Evolutionary conservation across 1,140 invertebrate genomes (phyloP), one percentile per base, ranked within the genome.

Genomic region (Aphelenchoides besseyi): DNA sequence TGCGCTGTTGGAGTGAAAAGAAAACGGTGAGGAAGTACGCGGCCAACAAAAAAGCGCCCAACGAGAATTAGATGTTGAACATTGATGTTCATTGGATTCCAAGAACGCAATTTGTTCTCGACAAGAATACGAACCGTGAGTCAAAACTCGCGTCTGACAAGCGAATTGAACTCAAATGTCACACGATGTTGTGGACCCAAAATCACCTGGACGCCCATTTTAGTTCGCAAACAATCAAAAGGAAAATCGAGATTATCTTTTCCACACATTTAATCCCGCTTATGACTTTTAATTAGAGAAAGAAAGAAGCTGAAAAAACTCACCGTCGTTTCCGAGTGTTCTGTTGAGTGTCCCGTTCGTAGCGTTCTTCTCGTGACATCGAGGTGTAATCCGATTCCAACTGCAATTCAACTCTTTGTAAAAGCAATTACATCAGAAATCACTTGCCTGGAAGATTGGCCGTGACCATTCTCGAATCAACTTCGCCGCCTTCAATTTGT

Each of bases 301-400:
- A 18, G 52, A 66, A 70, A 72, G 12, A 3, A 16, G 52, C 3
- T 69, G 26, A 66, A 70, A 28, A 54, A 57, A 77, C 48, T 55
- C 88, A 85, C 66, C 88, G 87, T 78, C 88, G 89, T 80, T 90
- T 90, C 12, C 61, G 73, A 28, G 69, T 64, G 2, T 91, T 90
- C 87, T 93, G 92, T 78, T 92, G 91, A 73, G 92, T 87, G 87
- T 97, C 95, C 79, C 94, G 87, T 84, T 95, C 91, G 85, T 94
- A 89, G 70, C 95, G 88, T 85, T 95, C 92, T 78, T 89, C 88
- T 74, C 85, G 86, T 2, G 87, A 86, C 36, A 89, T 81, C 87
- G 88, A 89, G 88, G 94, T 95, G 84, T 95, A 97, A 86, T 98
- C 94, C 23, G 93, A 91, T 57, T 84, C 79, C 28, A 84, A 35